Percentiles rank a stretch among this genome's conserved stretches.
These are phyloP conservation scores for Heliconius hermathena DNA, from an alignment of 1,140 invertebrate species.

Conservation along the genomic window DNA sequence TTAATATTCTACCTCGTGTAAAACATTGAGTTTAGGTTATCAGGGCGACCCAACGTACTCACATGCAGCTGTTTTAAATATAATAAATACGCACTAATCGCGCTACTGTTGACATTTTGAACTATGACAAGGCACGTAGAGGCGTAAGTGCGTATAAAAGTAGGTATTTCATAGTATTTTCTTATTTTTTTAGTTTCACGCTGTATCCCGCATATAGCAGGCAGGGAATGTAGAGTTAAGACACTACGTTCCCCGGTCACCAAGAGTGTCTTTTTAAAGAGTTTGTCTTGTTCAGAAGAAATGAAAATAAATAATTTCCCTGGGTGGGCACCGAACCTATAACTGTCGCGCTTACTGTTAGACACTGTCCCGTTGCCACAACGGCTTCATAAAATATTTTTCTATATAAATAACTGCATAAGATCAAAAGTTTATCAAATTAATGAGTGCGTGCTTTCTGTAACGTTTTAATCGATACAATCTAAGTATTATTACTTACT, in stretches of 20 bases:
- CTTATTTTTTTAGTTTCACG: neutral
- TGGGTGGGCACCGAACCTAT: too few species aligned
- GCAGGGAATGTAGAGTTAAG: too few species aligned
- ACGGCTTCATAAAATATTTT: neutral
- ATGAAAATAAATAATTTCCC: too few species aligned
- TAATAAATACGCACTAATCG: constrained; percentile 38
- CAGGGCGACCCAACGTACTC: constrained; percentile 21
- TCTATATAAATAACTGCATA: constrained; percentile 2
- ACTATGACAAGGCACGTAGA: constrained; percentile 8
- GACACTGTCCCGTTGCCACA: too few species aligned
- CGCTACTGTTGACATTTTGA: constrained; percentile 25
- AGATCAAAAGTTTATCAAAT: constrained; percentile 27
- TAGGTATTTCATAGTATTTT: neutral
- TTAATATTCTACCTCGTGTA: constrained; percentile 30
- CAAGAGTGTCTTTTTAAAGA: too few species aligned
- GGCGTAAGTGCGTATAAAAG: neutral
- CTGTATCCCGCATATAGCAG: too few species aligned
- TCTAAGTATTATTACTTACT: neutral
- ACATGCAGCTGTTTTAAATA: constrained; percentile 35
- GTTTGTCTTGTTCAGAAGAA: too few species aligned
- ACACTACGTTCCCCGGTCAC: too few species aligned
- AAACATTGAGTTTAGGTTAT: constrained; percentile 30
- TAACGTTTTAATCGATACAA: neutral
- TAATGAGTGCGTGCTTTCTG: neutral
- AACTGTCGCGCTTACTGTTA: too few species aligned